Evolutionary conservation across 2,797 vertebrate genomes (phyloP), one percentile per base, ranked within the genome.

Genomic region (Remorina albescens): DNA sequence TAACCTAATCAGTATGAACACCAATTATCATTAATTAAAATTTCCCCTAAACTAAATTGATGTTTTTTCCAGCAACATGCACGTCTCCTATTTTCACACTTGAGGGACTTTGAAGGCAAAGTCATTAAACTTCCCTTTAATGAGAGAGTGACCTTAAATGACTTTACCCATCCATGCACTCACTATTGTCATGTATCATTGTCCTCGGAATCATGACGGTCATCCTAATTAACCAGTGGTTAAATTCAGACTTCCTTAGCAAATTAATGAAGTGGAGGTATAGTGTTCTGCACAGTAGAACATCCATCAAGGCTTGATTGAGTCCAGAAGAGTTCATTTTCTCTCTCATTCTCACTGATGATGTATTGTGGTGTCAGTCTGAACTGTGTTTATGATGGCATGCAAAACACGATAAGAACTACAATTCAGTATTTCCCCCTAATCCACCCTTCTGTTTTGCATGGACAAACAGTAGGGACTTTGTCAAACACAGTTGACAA

Each of bases 161-260:
- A 86, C 86, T 83, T 89, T 83, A 87, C 72, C 76, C 86, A 84
- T 91, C 88, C 82, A 67, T 65, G 62, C 72, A 62, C 81, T 80
- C 26, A 41, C 89, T 81, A 78, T 88, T 89, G 89, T 91, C 91
- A 88, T 92, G 88, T 90, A 91, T 92, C 89, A 92, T 72, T 87
- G 88, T 90, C 81, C 82, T 85, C 73, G 34, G 76, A 82, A 76
- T 89, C 84, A 71, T 71, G 75, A 84, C 74, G 72, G 84, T 66
- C 86, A 74, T 83, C 72, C 87, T 91, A 90, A 94, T 93, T 92
- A 93, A 86, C 83, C 79, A 77, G 34, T 67, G 77, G 84, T 90
- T 89, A 86, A 81, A 83, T 81, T 85, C 71, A 15, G 66, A 88
- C 81, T 90, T 88, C 68, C 75, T 74, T 87, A 88, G 85, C 80